Base-by-base conservation (phyloP, 2,113 vertebrate species). In the Pao palembangensis region DNA sequence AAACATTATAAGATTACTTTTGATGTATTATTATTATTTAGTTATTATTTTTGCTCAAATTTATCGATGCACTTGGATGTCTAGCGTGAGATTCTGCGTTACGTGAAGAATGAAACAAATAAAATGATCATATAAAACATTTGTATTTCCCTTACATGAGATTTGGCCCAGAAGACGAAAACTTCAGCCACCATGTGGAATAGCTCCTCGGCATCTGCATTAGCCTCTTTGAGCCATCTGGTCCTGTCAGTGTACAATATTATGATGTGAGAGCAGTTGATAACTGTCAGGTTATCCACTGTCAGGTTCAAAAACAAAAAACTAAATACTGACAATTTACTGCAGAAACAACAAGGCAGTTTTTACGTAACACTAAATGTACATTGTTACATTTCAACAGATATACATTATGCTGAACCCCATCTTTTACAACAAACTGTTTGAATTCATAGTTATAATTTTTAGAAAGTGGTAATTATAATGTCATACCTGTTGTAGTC, bases 141-240 rank as follows among this genome's bases (percentile, higher is more conserved):
- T 31, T 31, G 19, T 48, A 2, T 42, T 28, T 58, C 44, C 55
- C 93, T 94, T 87, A 98, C 96, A 7, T 97, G 96, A 77, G 96
- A 98, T 68, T 97, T 98, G 18, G 96, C 94, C 96, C 96, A 98
- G 78, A 94, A 98, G 88, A 98, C 94, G 55, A 98, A 98, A 51
- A 98, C 95, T 52, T 98, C 96, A 1, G 96, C 96, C 70, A 98
- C 96, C 95, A 98, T 98, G n/a, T 93, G 92, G 80, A 98, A 98
- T 43, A 98, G 83, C 38, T 95, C 92, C 71, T 98, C 96, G 0
- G 95, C 96, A 75, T 94, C 95, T 0, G 92, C 73, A 71, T 91
- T 95, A 0, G 95, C 95, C 18, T 98, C 95, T 70, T 95, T 98
- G 20, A 98, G 86, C 96, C 96, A 98, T 53, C 92, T 91, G 46